These are phyloP conservation scores for Manis pentadactyla DNA, from an alignment of 2,797 vertebrate species.

Conservation along the genomic window DNA sequence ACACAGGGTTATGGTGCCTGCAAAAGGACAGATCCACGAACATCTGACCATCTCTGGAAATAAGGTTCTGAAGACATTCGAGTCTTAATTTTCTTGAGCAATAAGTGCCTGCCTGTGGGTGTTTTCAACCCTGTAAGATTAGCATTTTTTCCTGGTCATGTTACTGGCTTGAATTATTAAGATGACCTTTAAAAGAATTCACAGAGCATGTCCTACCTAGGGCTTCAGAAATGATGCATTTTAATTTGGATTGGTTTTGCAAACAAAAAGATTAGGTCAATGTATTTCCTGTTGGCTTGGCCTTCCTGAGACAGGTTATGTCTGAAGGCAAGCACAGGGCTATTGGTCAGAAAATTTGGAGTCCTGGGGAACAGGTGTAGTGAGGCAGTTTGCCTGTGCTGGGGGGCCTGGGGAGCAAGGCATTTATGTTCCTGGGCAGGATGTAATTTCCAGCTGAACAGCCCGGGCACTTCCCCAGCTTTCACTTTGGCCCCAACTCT, in stretches of 20 bases:
- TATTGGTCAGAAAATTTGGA: conserved; percentile 73
- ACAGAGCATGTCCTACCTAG: conserved; percentile 53
- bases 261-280: conserved; percentile 80
- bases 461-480: conserved; percentile 76
- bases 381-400: conserved; percentile 60
- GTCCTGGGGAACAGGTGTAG: conserved; percentile 64
- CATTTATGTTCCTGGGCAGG: conserved; percentile 83
- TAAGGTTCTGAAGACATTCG: not conserved
- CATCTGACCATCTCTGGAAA: conserved; percentile 63
- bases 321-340: conserved; percentile 77
- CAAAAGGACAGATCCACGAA: conserved; percentile 28
- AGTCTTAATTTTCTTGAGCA: conserved; percentile 32
- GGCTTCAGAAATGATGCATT: conserved; percentile 43
- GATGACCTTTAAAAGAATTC: conserved; percentile 77
- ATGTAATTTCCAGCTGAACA: conserved; percentile 83
- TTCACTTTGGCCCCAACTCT: conserved; percentile 79
- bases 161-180: conserved; percentile 59
- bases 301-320: conserved; percentile 77
- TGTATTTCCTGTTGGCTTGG: conserved; percentile 82
- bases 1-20: not conserved
- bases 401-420: conserved; percentile 75
- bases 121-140: conserved; percentile 42
- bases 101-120: conserved; percentile 47
- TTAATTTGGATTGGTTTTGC: conserved; percentile 73
- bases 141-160: not conserved